Evolutionary conservation across 2,888 invertebrate genomes (phyloP), one percentile per base, ranked within the genome.

Genomic region (Poecilobothrus nobilitatus): DNA sequence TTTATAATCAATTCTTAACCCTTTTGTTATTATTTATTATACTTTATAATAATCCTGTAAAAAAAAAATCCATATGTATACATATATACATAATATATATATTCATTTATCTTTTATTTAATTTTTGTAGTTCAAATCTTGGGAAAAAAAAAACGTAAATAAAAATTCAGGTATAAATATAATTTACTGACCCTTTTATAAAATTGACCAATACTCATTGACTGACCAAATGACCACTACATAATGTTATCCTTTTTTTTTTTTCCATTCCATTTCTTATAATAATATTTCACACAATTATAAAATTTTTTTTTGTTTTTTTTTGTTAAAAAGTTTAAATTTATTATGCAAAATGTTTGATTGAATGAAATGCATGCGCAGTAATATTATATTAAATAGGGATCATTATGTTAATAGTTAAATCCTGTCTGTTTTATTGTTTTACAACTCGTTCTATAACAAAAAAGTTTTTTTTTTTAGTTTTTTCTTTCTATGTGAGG

Each of bases 361-460:
- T n/a, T 15, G 53, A 53, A 53, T 12, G 18, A 53, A 53, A 53
- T 27, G 27, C 27, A 27, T 27, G 27, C 27, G 27, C 27, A 53
- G 7, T 37, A 12, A 37, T 37, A 1, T 37, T 37, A 37, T 7
- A n/a, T 15, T 15, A 15, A 44, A 53, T 18, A 53, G 15, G 53
- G 53, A 53, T 53, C 53, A 53, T 53, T 53, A 53, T 53, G n/a
- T 53, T 53, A 53, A 53, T 53, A 53, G 53, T 53, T 18, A 53
- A 53, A 53, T 53, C 53, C 53, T 53, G 53, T 53, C 53, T 44
- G 15, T 44, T 44, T 53, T 53, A 18, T 53, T 53, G 2, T 18
- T 53, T 53, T 53, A 12, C 53, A 53, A 53, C 6, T 53, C 6
- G 53, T 18, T 18, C 53, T 53, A 15, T 15, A 5, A 12, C 7